These are phyloP conservation scores for Pandemis corylana DNA, from an alignment of 2,888 invertebrate species.

Conservation along the genomic window DNA sequence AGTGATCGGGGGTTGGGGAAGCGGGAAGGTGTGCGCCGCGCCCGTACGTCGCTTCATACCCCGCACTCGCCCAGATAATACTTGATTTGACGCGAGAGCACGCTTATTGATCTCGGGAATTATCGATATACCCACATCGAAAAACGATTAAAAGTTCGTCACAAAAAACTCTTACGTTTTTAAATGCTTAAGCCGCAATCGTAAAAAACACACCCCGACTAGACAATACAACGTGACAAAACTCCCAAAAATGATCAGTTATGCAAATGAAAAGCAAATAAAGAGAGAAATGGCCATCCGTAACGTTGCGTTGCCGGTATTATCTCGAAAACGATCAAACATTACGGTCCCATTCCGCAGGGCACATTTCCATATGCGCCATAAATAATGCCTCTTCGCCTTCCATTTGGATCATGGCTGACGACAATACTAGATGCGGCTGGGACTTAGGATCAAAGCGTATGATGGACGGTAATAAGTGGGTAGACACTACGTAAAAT, in stretches of 20 bases:
- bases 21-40: too few relatives aligned
- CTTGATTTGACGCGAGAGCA: too few relatives aligned
- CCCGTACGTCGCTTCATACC: too few relatives aligned
- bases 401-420: constrained; percentile 59
- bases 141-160: neutral
- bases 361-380: constrained; percentile 68
- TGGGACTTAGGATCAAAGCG: neutral
- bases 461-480: neutral
- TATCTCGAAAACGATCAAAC: constrained; percentile 74
- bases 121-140: too few relatives aligned
- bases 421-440: constrained; percentile 16
- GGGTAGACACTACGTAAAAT: too few relatives aligned
- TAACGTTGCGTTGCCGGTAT: constrained; percentile 60
- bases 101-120: too few relatives aligned
- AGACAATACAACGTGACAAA: constrained; percentile 29
- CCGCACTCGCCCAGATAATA: too few relatives aligned
- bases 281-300: constrained; percentile 66
- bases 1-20: too few relatives aligned
- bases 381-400: constrained; percentile 69
- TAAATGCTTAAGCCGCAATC: neutral
- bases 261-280: constrained; percentile 76
- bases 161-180: neutral
- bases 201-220: constrained; percentile 2
- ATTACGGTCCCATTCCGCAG: constrained; percentile 72
- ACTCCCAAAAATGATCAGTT: constrained; percentile 60